Evolutionary conservation across 2,113 vertebrate genomes (phyloP), one percentile per base, ranked within the genome.

Genomic region (Monopterus albus): DNA sequence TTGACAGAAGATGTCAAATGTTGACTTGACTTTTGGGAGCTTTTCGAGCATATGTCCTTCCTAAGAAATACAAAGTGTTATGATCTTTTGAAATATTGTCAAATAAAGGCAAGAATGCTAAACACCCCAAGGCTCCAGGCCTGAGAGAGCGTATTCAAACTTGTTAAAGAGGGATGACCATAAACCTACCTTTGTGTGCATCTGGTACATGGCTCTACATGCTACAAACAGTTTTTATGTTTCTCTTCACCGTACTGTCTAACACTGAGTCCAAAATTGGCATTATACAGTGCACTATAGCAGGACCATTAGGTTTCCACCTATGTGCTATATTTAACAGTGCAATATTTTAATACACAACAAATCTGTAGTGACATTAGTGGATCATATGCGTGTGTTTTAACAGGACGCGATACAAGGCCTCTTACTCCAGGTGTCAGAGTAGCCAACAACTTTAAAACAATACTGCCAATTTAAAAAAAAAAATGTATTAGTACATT

Each of bases 141-240:
- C 74, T 60, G 4, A 55, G 56, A 59, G 46, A 65, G 36, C 36
- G 62, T 40, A 70, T 71, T 71, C 65, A 77, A 75, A 57, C 51
- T 25, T 49, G 15, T 57, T 49, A 50, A 28, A 59, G 61, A 17
- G 1, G 50, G 39, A 36, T 66, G 23, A 33, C 39, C 13, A 50
- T 84, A 70, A 85, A 85, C 79, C 43, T 81, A 45, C 28, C 25
- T 46, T 35, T 9, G 45, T 26, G 18, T 62, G 69, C 79, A 72
- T 64, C 71, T 53, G 20, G 20, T 43, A 23, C 33, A 33, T 29
- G 20, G 20, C 40, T 56, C 56, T 43, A 52, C 70, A 40, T 36
- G 47, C 35, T 75, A 1, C 46, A 60, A 68, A 39, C 43, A 60
- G 5, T 31, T 46, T 51, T 69, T 11, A 72, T 13, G 38, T 42